A percentile compares a stretch with the other conserved stretches of the same genome.
These are phyloP conservation scores for Harpalus rubripes DNA, from an alignment of 2,888 invertebrate species.

Conservation along the genomic window DNA sequence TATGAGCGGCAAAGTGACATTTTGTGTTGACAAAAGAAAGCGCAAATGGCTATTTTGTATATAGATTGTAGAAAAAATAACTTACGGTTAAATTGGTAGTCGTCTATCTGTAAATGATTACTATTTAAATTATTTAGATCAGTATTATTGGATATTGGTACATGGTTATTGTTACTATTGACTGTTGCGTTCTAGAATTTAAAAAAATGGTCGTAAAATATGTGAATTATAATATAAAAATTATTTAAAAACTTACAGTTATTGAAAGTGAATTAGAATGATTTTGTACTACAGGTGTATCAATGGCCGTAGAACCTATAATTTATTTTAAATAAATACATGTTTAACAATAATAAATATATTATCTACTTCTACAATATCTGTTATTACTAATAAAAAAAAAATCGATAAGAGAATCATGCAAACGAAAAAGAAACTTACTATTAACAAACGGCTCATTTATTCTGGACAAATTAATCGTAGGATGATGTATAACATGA, in stretches of 20 bases:
- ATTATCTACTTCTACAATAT: too few relatives aligned
- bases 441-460: background rate
- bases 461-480: slow-evolving; percentile 68
- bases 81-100: slow-evolving; percentile 11
- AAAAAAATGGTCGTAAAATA: too few relatives aligned
- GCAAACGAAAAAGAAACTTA: background rate
- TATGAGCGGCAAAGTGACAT: too few relatives aligned
- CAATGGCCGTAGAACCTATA: background rate
- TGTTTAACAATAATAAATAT: background rate
- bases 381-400: background rate
- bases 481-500: slow-evolving; percentile 70
- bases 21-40: too few relatives aligned
- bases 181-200: too few relatives aligned
- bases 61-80: too few relatives aligned
- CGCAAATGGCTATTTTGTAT: too few relatives aligned
- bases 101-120: slow-evolving; percentile 22
- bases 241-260: slow-evolving; percentile 13
- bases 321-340: background rate
- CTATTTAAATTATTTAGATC: slow-evolving; percentile 1
- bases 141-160: slow-evolving; percentile 6
- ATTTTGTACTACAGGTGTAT: slow-evolving; percentile 33
- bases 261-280: background rate
- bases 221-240: too few relatives aligned
- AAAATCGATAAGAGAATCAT: background rate
- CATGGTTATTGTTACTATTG: slow-evolving; percentile 8